phyloP scores from a whole-genome alignment of 2,113 vertebrate genomes.

The Alaudala cheleensis region DNA sequence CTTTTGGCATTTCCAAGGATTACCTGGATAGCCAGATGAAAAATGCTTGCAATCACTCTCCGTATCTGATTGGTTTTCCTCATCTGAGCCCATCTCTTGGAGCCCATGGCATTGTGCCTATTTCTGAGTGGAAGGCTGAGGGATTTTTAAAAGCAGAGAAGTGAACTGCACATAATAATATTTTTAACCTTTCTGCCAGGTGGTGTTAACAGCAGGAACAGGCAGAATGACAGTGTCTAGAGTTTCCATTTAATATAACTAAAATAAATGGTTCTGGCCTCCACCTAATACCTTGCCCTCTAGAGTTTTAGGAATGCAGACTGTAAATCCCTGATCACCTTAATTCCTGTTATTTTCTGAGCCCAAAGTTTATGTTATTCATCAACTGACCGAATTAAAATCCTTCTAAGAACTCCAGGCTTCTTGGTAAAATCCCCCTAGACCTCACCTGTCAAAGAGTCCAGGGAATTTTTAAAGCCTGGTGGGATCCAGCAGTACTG shows the following conservation, averaged over 20 bases:
- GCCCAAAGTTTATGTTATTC: not conserved
- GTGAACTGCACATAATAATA: conserved; percentile 24
- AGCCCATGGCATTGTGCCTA: not conserved
- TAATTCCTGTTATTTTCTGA: conserved; percentile 23
- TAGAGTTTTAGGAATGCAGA: conserved; percentile 46
- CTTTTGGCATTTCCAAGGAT: not conserved
- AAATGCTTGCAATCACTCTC: not conserved
- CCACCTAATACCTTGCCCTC: conserved; percentile 20
- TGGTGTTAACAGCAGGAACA: conserved; percentile 14
- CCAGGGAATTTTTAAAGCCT: not conserved
- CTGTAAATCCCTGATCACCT: conserved; percentile 29
- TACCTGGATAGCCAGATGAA: not conserved
- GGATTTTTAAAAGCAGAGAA: conserved; percentile 23
- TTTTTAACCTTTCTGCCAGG: conserved; percentile 34
- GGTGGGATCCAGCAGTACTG: not conserved
- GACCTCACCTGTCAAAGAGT: not conserved
- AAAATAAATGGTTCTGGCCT: conserved; percentile 50
- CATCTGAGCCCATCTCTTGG: not conserved
- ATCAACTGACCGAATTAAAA: not conserved
- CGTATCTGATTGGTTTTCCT: not conserved
- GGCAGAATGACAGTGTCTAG: conserved; percentile 7
- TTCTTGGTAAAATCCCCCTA: not conserved
- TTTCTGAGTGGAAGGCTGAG: not conserved
- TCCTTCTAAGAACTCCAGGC: not conserved
- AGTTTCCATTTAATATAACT: conserved; percentile 37